Conservation (phyloP, 2,797 vertebrate genomes). For the Pantherophis vulpinus region DNA sequence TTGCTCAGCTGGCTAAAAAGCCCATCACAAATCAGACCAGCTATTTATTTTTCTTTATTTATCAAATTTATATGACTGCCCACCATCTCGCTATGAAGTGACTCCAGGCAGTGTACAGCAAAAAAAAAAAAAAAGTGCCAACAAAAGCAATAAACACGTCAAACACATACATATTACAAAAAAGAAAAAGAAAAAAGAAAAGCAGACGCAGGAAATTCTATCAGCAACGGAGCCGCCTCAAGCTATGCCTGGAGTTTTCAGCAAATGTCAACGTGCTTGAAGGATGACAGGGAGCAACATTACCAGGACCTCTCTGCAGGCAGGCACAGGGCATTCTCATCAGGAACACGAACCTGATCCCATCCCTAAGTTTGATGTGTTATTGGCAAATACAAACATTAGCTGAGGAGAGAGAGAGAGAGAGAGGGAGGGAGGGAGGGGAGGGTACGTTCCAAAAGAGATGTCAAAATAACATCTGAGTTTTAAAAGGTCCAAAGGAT, state of each 20-base stretch:
- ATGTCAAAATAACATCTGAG: background rate
- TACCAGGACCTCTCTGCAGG: conserved; percentile 54
- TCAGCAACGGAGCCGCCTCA: background rate
- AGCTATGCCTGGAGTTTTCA: conserved; percentile 51
- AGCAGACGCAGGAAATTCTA: background rate
- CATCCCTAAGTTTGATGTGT: background rate
- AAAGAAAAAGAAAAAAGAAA: background rate
- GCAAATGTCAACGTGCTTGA: conserved; percentile 58
- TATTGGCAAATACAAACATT: background rate
- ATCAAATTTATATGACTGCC: background rate
- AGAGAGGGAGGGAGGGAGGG: background rate
- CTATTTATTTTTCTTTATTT: background rate
- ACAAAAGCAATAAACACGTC: background rate
- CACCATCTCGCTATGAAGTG: background rate
- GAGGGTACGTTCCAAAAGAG: background rate
- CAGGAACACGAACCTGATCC: conserved; percentile 25
- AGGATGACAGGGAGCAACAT: conserved; percentile 21
- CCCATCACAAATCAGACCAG: conserved; percentile 57
- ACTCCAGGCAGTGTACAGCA: background rate
- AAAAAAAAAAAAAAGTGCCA: background rate
- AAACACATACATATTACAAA: background rate
- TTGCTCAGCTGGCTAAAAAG: conserved; percentile 51
- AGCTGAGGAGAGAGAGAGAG: background rate
- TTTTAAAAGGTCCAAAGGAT: background rate
- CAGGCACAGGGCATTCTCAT: conserved; percentile 43